Percentiles rank a stretch among this genome's conserved stretches.
Conservation (phyloP, 2,888 invertebrate genomes). For the Dynastes maya region DNA sequence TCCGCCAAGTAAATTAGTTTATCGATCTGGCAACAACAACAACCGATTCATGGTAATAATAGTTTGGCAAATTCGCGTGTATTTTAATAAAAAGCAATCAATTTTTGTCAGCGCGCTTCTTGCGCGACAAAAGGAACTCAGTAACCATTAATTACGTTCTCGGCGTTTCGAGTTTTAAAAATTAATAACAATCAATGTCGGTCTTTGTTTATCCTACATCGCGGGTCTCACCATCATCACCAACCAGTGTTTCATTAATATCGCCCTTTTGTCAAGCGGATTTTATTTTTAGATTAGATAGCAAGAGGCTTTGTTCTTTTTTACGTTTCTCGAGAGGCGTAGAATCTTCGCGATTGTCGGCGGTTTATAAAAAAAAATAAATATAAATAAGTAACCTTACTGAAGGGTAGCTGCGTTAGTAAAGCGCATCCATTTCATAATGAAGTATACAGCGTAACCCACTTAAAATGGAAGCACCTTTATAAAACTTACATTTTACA, state of each 20-base stretch:
- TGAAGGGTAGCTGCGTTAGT: too few relatives aligned
- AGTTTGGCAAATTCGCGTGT: constrained; percentile 34
- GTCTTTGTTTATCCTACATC: constrained; percentile 34
- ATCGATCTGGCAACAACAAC: constrained; percentile 50
- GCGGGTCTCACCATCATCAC: not conserved
- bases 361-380: too few relatives aligned
- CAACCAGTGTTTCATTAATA: constrained; percentile 24
- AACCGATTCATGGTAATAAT: constrained; percentile 22
- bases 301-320: not conserved
- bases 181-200: constrained; percentile 42
- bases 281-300: constrained; percentile 23
- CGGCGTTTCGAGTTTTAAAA: constrained; percentile 20
- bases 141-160: constrained; percentile 43
- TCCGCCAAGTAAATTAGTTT: constrained; percentile 55
- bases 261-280: constrained; percentile 18
- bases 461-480: too few relatives aligned
- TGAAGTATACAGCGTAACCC: too few relatives aligned
- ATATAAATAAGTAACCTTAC: too few relatives aligned
- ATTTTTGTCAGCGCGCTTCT: constrained; percentile 37
- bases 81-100: constrained; percentile 48
- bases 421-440: too few relatives aligned
- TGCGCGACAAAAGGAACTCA: constrained; percentile 19
- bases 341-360: not conserved
- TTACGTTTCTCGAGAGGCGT: not conserved
- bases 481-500: too few relatives aligned